phyloP scores from a whole-genome alignment of 2,113 vertebrate species.

The Aplodontia rufa region DNA sequence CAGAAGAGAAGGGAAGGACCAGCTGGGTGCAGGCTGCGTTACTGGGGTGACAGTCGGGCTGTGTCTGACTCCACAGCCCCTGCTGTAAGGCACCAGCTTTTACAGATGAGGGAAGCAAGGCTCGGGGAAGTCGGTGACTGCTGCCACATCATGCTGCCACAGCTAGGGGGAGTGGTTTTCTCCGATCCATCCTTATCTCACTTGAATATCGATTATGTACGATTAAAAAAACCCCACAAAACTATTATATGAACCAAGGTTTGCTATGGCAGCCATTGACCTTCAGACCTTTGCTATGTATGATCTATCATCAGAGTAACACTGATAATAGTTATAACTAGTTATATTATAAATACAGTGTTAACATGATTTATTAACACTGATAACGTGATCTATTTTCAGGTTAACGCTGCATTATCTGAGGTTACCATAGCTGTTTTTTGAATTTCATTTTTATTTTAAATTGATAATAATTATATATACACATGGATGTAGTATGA shows the following conservation, averaged over 20 bases:
- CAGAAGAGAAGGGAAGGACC: background rate
- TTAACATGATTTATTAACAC: no score
- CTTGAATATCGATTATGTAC: background rate
- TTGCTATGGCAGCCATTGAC: background rate
- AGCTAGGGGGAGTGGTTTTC: background rate
- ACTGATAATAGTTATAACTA: background rate
- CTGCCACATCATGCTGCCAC: accelerated
- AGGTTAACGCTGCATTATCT: background rate
- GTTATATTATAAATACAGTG: no score
- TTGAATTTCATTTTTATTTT: background rate
- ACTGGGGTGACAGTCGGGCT: no score
- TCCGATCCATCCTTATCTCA: background rate
- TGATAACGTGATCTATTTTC: no score
- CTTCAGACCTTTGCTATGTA: background rate
- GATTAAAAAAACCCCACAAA: background rate
- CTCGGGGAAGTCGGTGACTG: background rate
- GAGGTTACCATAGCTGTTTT: background rate
- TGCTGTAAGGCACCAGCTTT: background rate
- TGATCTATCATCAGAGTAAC: background rate
- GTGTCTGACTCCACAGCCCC: background rate
- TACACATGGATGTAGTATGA: background rate
- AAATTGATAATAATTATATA: background rate
- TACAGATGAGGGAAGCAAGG: background rate
- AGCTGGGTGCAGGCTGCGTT: no score
- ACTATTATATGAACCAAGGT: background rate